A percentile compares a stretch with the other conserved stretches of the same genome.
Evolutionary conservation across 2,888 invertebrate species (phyloP).

Genomic region (Tenthredo distinguenda): DNA sequence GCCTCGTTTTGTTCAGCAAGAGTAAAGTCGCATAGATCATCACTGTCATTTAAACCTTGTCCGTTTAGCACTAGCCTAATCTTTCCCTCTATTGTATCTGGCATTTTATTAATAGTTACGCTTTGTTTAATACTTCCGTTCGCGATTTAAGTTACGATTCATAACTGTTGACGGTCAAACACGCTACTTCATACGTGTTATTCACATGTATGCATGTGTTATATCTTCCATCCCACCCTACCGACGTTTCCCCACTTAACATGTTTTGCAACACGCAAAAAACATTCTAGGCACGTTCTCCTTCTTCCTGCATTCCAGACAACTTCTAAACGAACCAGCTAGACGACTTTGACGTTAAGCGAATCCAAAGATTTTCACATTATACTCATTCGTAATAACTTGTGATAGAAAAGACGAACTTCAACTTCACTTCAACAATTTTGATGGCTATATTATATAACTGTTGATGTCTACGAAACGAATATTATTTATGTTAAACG

Average conservation of each 20-base stretch:
- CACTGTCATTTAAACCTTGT: constrained; percentile 84
- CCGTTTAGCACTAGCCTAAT: constrained; percentile 84
- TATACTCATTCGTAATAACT: neutral
- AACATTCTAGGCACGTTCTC: constrained; percentile 35
- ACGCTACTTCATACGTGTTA: constrained; percentile 13
- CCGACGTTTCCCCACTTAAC: neutral
- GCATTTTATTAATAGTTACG: constrained; percentile 74
- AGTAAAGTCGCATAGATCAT: constrained; percentile 91
- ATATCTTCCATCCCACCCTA: neutral
- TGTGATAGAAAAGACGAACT: neutral
- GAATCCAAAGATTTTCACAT: neutral
- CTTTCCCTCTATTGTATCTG: constrained; percentile 83
- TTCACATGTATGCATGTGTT: constrained; percentile 26
- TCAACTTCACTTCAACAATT: neutral
- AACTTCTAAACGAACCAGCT: constrained; percentile 5
- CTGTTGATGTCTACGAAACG: neutral
- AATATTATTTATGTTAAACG: neutral
- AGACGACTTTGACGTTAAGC: neutral
- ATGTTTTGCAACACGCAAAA: constrained; percentile 36
- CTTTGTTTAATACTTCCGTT: constrained; percentile 40
- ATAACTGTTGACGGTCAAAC: constrained; percentile 41
- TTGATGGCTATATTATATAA: neutral
- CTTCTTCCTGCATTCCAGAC: constrained; percentile 42
- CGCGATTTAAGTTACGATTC: constrained; percentile 45
- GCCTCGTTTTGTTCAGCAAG: constrained; percentile 92